These are phyloP conservation scores for Nesogale talazaci DNA, from an alignment of 2,113 vertebrate genomes.

Conservation along the genomic window DNA sequence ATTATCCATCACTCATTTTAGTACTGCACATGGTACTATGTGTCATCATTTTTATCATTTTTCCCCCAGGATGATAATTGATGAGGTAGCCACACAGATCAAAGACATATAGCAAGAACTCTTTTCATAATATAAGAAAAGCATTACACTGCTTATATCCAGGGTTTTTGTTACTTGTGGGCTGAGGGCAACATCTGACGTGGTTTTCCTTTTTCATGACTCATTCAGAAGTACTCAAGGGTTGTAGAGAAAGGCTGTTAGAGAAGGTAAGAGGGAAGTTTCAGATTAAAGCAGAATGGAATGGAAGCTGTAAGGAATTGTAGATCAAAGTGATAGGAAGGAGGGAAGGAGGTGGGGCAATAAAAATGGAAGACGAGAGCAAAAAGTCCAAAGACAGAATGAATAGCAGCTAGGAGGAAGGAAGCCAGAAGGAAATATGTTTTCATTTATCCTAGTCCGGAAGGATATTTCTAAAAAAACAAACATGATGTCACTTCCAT, in stretches of 20 bases:
- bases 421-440: slow-evolving; percentile 71
- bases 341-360: slow-evolving; percentile 39
- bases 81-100: neutral
- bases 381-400: slow-evolving; percentile 47
- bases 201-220: slow-evolving; percentile 49
- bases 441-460: slow-evolving; percentile 68
- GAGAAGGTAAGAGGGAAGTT: slow-evolving; percentile 53
- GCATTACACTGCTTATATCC: slow-evolving; percentile 25
- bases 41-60: neutral
- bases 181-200: slow-evolving; percentile 43
- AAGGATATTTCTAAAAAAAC: slow-evolving; percentile 64
- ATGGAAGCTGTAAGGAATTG: slow-evolving; percentile 33
- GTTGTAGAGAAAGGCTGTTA: slow-evolving; percentile 12
- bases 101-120: slow-evolving; percentile 6
- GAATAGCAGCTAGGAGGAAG: slow-evolving; percentile 28
- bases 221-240: slow-evolving; percentile 37
- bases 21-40: neutral
- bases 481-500: slow-evolving; percentile 73
- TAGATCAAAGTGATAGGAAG: slow-evolving; percentile 65
- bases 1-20: slow-evolving; percentile 15
- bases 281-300: slow-evolving; percentile 62
- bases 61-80: neutral
- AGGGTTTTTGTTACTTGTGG: neutral
- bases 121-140: slow-evolving; percentile 33
- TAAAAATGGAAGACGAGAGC: slow-evolving; percentile 66